These are phyloP conservation scores for Leucopsar rothschildi DNA, from an alignment of 2,113 vertebrate genomes.

Conservation along the genomic window DNA sequence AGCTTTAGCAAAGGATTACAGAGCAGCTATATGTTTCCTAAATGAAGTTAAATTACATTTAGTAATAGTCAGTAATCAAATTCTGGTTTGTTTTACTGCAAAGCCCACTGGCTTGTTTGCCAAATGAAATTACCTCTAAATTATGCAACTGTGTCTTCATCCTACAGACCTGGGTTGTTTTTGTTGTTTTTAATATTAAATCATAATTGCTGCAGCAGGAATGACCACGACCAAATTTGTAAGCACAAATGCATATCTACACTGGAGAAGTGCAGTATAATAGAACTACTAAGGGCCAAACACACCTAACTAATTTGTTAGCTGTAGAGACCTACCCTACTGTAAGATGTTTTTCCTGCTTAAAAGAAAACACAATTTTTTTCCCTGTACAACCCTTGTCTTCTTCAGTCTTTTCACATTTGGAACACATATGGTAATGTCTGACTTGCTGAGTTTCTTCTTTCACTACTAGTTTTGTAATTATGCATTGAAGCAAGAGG, in stretches of 20 bases:
- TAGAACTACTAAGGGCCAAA: neutral
- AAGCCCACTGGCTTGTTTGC: neutral
- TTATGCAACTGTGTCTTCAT: neutral
- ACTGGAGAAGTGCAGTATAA: neutral
- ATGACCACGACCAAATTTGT: neutral
- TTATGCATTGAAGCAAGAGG: neutral
- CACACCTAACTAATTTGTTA: neutral
- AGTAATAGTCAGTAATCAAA: conserved; percentile 26
- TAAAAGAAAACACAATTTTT: neutral
- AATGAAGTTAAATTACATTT: conserved; percentile 12
- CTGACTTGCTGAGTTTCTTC: neutral
- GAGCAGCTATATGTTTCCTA: neutral
- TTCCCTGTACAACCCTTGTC: accelerated
- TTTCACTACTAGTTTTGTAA: neutral
- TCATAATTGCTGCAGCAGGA: neutral
- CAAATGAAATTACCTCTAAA: neutral
- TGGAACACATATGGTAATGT: neutral
- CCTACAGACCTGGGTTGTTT: neutral
- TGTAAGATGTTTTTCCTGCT: neutral
- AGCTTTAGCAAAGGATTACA: conserved; percentile 1
- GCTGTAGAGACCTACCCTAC: neutral
- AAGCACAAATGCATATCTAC: neutral
- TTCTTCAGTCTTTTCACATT: neutral
- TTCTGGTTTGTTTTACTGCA: conserved; percentile 19
- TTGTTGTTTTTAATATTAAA: neutral